Evolutionary conservation across 2,888 invertebrate species (phyloP).

Genomic region (Caradrina clavipalpis): DNA sequence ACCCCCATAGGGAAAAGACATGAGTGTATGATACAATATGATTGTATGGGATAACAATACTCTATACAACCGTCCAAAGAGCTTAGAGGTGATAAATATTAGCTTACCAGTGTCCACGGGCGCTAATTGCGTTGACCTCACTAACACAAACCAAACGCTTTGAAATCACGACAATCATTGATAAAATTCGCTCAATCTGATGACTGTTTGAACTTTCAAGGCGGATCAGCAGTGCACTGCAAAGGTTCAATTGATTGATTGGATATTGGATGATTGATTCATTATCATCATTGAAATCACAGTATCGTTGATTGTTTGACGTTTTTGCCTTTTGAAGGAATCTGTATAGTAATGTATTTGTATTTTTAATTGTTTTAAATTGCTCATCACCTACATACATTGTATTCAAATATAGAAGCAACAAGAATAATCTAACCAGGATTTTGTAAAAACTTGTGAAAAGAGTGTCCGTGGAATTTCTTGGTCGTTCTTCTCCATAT

Average conservation of each 20-base stretch:
- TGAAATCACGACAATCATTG: conserved; percentile 45
- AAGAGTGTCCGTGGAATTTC: no score
- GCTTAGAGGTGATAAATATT: conserved; percentile 35
- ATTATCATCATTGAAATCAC: background rate
- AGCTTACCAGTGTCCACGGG: conserved; percentile 12
- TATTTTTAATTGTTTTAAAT: no score
- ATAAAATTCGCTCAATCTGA: conserved; percentile 23
- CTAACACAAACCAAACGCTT: conserved; percentile 40
- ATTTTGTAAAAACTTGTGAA: no score
- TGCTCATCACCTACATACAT: no score
- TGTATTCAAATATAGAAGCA: no score
- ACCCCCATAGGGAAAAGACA: no score
- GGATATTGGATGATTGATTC: background rate
- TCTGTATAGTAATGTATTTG: no score
- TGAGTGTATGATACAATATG: no score
- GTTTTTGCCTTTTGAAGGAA: no score
- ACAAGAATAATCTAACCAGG: no score
- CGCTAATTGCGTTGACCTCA: conserved; percentile 40
- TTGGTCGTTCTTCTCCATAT: no score
- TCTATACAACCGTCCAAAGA: background rate
- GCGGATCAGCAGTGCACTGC: background rate
- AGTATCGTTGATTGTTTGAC: no score
- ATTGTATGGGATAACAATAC: background rate
- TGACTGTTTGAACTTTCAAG: conserved; percentile 36
- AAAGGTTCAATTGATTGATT: conserved; percentile 17